Conservation (phyloP, 1,140 invertebrate genomes). For the Aphelenchoides avenae region DNA sequence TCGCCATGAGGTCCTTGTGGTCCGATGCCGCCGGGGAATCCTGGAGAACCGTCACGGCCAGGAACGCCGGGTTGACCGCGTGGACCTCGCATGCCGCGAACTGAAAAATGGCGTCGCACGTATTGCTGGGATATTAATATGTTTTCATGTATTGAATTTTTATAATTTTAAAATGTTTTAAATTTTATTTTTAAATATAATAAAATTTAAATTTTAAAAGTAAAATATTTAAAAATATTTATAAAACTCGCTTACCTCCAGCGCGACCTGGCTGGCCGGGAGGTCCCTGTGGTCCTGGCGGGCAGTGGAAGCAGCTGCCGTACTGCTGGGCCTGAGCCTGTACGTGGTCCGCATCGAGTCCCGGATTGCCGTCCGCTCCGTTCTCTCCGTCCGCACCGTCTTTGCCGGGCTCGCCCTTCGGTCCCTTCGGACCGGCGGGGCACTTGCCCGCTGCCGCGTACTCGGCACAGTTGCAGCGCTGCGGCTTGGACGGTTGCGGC, state of each 20-base stretch:
- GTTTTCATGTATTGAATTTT: too few species aligned
- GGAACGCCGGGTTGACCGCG: too few species aligned
- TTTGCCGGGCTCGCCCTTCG: neutral
- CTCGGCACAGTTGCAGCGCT: too few species aligned
- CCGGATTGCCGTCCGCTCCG: conserved; percentile 12
- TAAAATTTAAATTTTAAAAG: too few species aligned
- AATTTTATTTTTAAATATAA: too few species aligned
- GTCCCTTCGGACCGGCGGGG: conserved; percentile 17
- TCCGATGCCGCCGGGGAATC: conserved; percentile 17
- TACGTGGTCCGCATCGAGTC: conserved; percentile 37
- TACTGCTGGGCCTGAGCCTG: conserved; percentile 26
- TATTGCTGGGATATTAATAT: too few species aligned
- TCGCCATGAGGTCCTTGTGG: conserved; percentile 28
- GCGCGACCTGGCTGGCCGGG: too few species aligned
- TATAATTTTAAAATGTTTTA: too few species aligned
- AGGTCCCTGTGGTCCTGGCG: conserved; percentile 38
- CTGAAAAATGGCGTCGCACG: conserved; percentile 13
- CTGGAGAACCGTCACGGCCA: conserved; percentile 40
- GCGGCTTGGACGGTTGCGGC: too few species aligned
- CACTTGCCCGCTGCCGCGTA: too few species aligned
- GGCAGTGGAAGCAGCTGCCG: conserved; percentile 49
- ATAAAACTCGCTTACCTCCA: conserved; percentile 15
- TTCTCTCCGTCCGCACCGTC: conserved; percentile 1
- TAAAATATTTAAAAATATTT: neutral
- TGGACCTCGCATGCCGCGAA: conserved; percentile 48